phyloP scores from a whole-genome alignment of 2,113 vertebrate genomes.

The Strigops habroptila region DNA sequence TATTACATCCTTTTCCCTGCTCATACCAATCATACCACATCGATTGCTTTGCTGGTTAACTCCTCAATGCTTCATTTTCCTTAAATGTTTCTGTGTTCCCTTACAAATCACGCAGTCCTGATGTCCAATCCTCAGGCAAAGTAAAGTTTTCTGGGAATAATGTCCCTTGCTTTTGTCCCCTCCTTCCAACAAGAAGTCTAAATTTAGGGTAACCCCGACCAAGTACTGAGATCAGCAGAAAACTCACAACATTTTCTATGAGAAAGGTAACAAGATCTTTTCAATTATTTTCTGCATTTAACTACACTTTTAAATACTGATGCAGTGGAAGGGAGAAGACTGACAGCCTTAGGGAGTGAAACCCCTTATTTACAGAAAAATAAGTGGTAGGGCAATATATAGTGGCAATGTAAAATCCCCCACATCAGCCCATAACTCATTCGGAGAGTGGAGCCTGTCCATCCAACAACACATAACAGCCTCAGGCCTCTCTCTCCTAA shows the following conservation, averaged over 20 bases:
- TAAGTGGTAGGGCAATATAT: neutral
- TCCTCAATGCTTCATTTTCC: neutral
- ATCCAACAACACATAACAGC: fast-evolving
- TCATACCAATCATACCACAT: constrained; percentile 11
- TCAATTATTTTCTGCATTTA: neutral
- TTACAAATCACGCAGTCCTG: neutral
- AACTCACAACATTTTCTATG: neutral
- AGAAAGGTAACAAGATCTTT: neutral
- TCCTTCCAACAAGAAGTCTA: neutral
- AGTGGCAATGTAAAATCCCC: neutral
- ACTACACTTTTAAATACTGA: neutral
- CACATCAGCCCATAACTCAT: neutral
- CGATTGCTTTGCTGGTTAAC: neutral
- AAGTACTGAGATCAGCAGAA: neutral
- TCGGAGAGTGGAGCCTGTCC: neutral
- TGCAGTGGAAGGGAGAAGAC: neutral
- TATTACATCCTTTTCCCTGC: neutral
- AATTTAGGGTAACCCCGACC: neutral
- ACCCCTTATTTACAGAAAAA: neutral
- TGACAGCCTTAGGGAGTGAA: neutral
- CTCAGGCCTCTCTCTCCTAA: neutral
- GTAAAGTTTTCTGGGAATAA: neutral
- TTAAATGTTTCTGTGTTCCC: neutral
- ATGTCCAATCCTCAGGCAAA: neutral
- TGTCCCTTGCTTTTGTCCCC: neutral